phyloP scores from a whole-genome alignment of 2,888 invertebrate species.

The Clivina fossor region DNA sequence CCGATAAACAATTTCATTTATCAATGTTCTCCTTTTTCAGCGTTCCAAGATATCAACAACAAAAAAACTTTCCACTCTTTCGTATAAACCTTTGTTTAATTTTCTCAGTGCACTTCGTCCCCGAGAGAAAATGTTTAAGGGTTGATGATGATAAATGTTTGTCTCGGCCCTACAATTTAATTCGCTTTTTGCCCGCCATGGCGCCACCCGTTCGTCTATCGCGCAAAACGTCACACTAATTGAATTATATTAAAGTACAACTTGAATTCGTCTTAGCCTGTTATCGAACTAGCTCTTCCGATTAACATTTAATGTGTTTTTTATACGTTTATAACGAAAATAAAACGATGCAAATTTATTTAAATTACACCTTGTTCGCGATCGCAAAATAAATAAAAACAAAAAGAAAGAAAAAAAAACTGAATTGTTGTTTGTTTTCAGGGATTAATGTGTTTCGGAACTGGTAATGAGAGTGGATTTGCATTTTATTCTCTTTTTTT shows the following conservation, averaged over 20 bases:
- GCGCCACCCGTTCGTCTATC: slow-evolving; percentile 7
- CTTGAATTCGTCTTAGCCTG: slow-evolving; percentile 9
- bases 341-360: slow-evolving; percentile 8
- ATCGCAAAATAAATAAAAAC: not conserved
- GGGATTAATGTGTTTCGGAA: no score
- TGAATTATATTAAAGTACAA: slow-evolving; percentile 26
- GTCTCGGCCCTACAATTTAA: slow-evolving; percentile 14
- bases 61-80: slow-evolving; percentile 2
- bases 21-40: not conserved
- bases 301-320: slow-evolving; percentile 1
- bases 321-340: slow-evolving; percentile 7
- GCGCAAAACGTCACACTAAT: slow-evolving; percentile 24
- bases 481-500: no score
- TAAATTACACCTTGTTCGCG: not conserved
- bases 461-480: no score
- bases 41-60: not conserved
- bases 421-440: no score
- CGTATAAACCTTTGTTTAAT: no score
- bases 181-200: slow-evolving; percentile 23
- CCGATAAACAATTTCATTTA: slow-evolving; percentile 20
- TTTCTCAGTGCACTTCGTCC: no score
- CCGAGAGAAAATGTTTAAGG: slow-evolving; percentile 17
- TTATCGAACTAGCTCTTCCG: slow-evolving; percentile 1
- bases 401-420: no score
- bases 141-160: slow-evolving; percentile 27